These are phyloP conservation scores for Fistularia commersonii DNA, from an alignment of 2,797 vertebrate species.

Conservation along the genomic window DNA sequence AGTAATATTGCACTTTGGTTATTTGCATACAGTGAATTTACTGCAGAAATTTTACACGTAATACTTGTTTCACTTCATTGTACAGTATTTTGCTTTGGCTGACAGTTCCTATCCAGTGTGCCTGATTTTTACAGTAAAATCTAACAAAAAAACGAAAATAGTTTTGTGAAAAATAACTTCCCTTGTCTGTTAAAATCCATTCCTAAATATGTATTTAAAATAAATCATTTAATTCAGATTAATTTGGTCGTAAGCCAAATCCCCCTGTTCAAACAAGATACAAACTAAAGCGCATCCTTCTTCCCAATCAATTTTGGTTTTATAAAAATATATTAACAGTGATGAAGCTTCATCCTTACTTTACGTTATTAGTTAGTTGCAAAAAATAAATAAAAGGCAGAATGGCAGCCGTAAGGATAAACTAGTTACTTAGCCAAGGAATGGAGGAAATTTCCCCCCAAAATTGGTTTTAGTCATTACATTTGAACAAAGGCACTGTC, in stretches of 20 bases:
- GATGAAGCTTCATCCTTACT: conserved; percentile 12
- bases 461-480: conserved; percentile 4
- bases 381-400: conserved; percentile 53
- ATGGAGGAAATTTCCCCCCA: neutral
- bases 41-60: conserved; percentile 45
- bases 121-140: conserved; percentile 70
- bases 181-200: conserved; percentile 42
- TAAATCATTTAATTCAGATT: conserved; percentile 8
- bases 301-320: conserved; percentile 18
- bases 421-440: conserved; percentile 5
- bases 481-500: conserved; percentile 26
- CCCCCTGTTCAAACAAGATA: conserved; percentile 13
- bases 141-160: conserved; percentile 28
- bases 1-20: conserved; percentile 74
- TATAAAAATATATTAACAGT: conserved; percentile 47
- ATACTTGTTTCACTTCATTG: conserved; percentile 30
- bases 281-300: conserved; percentile 30
- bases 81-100: conserved; percentile 62
- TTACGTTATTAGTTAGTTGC: conserved; percentile 9
- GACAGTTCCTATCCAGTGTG: conserved; percentile 74
- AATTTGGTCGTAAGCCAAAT: conserved; percentile 19
- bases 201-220: conserved; percentile 30
- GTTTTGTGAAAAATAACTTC: conserved; percentile 8
- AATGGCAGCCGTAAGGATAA: conserved; percentile 32
- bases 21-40: conserved; percentile 60